Percentiles rank a stretch among this genome's conserved stretches.
These are phyloP conservation scores for Calliopum simillimum DNA, from an alignment of 2,888 invertebrate genomes.

Conservation along the genomic window DNA sequence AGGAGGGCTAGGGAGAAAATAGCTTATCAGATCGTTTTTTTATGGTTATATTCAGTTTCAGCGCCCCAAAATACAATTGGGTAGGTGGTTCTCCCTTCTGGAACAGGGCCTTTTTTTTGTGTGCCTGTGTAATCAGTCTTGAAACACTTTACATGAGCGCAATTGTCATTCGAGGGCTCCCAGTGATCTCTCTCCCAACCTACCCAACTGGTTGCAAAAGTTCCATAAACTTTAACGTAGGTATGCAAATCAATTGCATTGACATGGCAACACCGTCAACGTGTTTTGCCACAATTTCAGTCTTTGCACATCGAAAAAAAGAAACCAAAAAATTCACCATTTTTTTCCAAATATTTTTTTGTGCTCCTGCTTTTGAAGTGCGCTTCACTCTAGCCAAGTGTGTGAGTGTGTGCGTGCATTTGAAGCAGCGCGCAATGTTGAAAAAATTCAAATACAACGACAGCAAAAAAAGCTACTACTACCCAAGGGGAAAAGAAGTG, in stretches of 20 bases:
- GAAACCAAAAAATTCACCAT: background rate
- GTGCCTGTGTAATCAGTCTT: too few species aligned
- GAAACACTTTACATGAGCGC: too few species aligned
- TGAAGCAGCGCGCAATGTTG: constrained; percentile 25
- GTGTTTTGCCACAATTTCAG: constrained; percentile 48
- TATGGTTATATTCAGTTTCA: too few species aligned
- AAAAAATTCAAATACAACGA: background rate
- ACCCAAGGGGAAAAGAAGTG: too few species aligned
- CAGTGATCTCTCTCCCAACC: too few species aligned
- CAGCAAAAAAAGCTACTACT: background rate
- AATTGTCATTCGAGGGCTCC: too few species aligned
- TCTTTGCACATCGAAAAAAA: constrained; percentile 9
- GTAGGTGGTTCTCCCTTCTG: too few species aligned
- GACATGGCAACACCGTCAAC: constrained; percentile 42
- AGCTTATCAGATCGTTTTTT: too few species aligned
- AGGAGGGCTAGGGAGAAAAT: too few species aligned
- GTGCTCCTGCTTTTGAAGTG: constrained; percentile 9
- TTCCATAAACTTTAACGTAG: background rate
- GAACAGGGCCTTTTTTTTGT: too few species aligned
- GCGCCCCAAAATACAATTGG: too few species aligned
- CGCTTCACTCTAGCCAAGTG: constrained; percentile 7
- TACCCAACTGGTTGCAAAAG: too few species aligned
- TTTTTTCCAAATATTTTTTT: constrained; percentile 29
- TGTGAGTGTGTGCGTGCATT: constrained; percentile 26
- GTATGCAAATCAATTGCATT: background rate